Evolutionary conservation across 2,797 vertebrate species (phyloP).

Genomic region (Dromococcyx pavoninus): DNA sequence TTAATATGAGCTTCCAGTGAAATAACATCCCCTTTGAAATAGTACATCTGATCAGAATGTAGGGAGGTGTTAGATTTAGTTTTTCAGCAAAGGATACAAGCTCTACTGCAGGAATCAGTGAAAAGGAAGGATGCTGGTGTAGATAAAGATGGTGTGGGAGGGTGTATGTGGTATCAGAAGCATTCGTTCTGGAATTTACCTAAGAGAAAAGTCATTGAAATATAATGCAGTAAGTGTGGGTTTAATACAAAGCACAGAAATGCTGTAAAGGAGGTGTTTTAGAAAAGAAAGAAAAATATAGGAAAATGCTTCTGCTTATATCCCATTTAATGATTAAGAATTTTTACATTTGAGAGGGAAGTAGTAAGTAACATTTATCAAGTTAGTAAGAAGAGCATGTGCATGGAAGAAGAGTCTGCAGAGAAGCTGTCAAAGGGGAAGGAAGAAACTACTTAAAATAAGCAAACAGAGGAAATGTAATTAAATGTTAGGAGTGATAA

Average conservation of each 20-base stretch:
- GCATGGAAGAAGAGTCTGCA: background rate
- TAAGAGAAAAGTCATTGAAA: background rate
- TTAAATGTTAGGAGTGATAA: constrained; percentile 3
- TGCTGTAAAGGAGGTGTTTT: background rate
- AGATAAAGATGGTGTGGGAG: constrained; percentile 35
- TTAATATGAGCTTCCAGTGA: background rate
- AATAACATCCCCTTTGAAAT: background rate
- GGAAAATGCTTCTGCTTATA: background rate
- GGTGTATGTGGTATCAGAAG: constrained; percentile 14
- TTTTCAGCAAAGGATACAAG: background rate
- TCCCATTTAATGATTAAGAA: background rate
- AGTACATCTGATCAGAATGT: constrained; percentile 4
- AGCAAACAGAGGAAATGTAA: constrained; percentile 20
- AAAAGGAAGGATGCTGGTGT: constrained; percentile 6
- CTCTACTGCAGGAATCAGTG: background rate
- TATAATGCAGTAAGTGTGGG: background rate
- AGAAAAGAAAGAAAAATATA: background rate
- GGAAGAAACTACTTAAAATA: constrained; percentile 32
- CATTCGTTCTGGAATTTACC: constrained; percentile 7
- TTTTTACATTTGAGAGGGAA: background rate
- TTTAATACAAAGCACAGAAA: constrained; percentile 1
- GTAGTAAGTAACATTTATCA: background rate
- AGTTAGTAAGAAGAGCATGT: background rate
- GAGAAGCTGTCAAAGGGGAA: constrained; percentile 10
- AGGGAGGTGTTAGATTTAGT: background rate